Evolutionary conservation across 2,888 invertebrate species (phyloP).

Genomic region (Amorpha juglandis): DNA sequence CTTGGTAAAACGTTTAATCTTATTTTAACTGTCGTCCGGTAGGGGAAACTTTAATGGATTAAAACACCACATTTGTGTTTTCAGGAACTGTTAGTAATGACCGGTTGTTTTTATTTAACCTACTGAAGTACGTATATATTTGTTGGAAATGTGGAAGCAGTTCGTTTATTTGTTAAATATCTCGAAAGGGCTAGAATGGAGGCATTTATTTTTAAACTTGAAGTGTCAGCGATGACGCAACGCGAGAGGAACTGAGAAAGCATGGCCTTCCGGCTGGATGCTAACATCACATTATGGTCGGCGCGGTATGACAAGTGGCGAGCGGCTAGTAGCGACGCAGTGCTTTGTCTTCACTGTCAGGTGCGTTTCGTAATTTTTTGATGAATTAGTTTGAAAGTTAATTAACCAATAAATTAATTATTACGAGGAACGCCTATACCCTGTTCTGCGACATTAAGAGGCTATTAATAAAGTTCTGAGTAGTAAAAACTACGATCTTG

Average conservation of each 20-base stretch:
- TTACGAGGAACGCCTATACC: slow-evolving; percentile 14
- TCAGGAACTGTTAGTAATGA: slow-evolving; percentile 35
- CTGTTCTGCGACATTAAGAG: slow-evolving; percentile 10
- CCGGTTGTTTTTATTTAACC: slow-evolving; percentile 21
- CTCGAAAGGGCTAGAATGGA: slow-evolving; percentile 3
- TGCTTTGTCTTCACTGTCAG: slow-evolving; percentile 6
- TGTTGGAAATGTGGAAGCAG: slow-evolving; percentile 9
- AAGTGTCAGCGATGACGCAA: slow-evolving; percentile 42
- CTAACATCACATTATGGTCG: slow-evolving; percentile 39
- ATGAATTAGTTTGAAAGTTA: slow-evolving; percentile 16
- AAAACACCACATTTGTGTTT: slow-evolving; percentile 38
- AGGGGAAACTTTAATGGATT: slow-evolving; percentile 58
- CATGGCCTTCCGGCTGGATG: slow-evolving; percentile 51
- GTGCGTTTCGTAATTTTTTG: background rate
- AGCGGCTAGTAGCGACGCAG: background rate
- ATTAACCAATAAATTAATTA: slow-evolving; percentile 24
- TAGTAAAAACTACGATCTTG: slow-evolving; percentile 15
- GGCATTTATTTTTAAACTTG: slow-evolving; percentile 13
- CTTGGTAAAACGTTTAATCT: slow-evolving; percentile 52
- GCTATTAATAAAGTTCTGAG: slow-evolving; percentile 15
- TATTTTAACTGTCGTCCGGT: slow-evolving; percentile 52
- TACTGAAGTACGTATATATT: slow-evolving; percentile 5
- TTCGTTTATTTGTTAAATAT: slow-evolving; percentile 12
- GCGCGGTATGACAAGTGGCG: background rate
- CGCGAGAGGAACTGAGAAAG: slow-evolving; percentile 46